Base-by-base conservation (phyloP, 2,797 vertebrate genomes). In the Silurus aristotelis region DNA sequence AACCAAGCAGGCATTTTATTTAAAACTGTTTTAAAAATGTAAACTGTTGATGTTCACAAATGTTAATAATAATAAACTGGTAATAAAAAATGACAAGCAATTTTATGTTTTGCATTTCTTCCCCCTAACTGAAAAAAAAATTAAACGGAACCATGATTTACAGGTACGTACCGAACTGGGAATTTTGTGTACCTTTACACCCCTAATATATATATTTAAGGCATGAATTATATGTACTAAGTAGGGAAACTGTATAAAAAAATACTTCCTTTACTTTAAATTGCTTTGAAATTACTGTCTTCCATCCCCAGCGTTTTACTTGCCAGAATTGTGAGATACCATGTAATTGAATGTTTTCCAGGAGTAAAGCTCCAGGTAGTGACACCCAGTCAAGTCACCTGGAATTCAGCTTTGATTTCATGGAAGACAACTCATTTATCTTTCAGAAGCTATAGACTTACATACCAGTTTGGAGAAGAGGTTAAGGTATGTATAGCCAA, bases 401-500 rank as follows among this genome's bases (percentile, higher is more conserved):
- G 96, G 75, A 95, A 94, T 22, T 94, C 93, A 2, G 95, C 95
- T 63, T 86, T 95, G 86, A 93, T 97, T 68, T 88, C 92, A 48
- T 97, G 97, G 97, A 96, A 88, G 68, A 88, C 91, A 0, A 91
- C 94, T 2, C 88, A 85, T 7, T 87, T 91, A 31, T 55, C 93
- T 14, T 95, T 96, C 78, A 95, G 94, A 85, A 95, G 95, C 86
- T 98, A 98, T 90, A 94, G 95, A 89, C 89, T 98, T 38, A 94
- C 93, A 87, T 97, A 96, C 82, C 93, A 96, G 85, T 92, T 92
- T 1, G 94, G 93, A 61, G 93, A 94, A 66, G 93, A 95, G 81
- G 84, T 92, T 82, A 95, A 95, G 96, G 97, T 97, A 83, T 84
- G 46, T 61, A 85, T 38, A 63, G 22, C 10, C 31, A 22, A 58